Conservation (phyloP, 2,797 vertebrate species). For the Lagothrix lagotricha region DNA sequence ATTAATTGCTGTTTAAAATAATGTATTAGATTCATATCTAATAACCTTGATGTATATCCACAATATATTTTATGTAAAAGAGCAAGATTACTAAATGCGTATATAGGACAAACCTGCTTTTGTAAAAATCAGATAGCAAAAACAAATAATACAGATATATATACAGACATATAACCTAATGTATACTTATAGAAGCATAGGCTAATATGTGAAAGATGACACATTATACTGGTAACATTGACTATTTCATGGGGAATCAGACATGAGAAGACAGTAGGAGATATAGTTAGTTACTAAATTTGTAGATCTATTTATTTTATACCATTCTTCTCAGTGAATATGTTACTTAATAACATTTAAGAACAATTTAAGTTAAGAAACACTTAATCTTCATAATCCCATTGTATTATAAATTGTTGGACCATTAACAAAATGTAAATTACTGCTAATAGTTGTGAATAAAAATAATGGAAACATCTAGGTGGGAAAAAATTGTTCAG, state of each 20-base stretch:
- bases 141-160: background rate
- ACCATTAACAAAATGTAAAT: background rate
- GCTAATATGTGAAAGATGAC: background rate
- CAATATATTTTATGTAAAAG: background rate
- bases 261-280: background rate
- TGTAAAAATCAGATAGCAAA: background rate
- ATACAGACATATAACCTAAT: background rate
- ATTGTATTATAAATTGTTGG: background rate
- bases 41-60: background rate
- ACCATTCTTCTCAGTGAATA: background rate
- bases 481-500: background rate
- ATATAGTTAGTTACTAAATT: background rate
- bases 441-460: background rate
- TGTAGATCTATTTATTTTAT: background rate
- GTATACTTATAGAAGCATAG: background rate
- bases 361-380: background rate
- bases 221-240: background rate
- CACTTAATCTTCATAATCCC: background rate
- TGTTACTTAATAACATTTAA: background rate
- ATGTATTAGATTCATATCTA: background rate
- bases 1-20: background rate
- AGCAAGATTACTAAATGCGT: background rate
- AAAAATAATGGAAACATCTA: background rate
- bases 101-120: background rate
- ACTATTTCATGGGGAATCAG: background rate